phyloP scores from a whole-genome alignment of 2,888 invertebrate species.

The Drosophila nr. perissopoda region DNA sequence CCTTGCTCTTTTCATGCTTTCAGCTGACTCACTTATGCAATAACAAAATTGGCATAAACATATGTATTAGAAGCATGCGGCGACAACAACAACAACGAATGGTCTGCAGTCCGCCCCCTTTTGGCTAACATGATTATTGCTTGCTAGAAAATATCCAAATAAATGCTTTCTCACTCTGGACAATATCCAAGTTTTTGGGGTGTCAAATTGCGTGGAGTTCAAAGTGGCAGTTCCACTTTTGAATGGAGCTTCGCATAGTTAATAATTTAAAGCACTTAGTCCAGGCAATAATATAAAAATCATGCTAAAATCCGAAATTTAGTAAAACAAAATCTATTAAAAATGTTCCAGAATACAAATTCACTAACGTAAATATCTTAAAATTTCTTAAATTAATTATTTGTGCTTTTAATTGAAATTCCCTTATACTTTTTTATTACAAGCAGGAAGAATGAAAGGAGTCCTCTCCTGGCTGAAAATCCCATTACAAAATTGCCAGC shows the following conservation, averaged over 20 bases:
- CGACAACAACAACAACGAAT: slow-evolving; percentile 42
- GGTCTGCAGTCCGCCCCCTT: slow-evolving; percentile 9
- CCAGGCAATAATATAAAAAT: not conserved
- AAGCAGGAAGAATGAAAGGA: not conserved
- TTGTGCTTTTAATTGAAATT: not conserved
- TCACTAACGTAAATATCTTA: not conserved
- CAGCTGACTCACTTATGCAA: slow-evolving; percentile 78
- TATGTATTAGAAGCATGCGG: slow-evolving; percentile 63
- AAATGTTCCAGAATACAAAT: not conserved
- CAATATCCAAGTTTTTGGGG: slow-evolving; percentile 27
- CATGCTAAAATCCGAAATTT: not conserved
- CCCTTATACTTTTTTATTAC: not conserved
- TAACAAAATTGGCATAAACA: slow-evolving; percentile 77
- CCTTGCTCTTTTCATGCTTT: slow-evolving; percentile 28
- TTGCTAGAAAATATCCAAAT: slow-evolving; percentile 13
- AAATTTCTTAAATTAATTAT: too few species aligned
- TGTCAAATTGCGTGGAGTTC: slow-evolving; percentile 1
- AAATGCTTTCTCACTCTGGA: slow-evolving; percentile 64
- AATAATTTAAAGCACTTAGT: not conserved
- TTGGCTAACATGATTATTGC: slow-evolving; percentile 34
- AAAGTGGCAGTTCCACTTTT: slow-evolving; percentile 1
- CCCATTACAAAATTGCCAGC: slow-evolving; percentile 12
- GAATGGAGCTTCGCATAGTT: not conserved
- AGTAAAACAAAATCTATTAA: not conserved
- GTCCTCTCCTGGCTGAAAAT: not conserved